Base-by-base conservation (phyloP, 2,888 invertebrate species). In the Lymantria monacha region DNA sequence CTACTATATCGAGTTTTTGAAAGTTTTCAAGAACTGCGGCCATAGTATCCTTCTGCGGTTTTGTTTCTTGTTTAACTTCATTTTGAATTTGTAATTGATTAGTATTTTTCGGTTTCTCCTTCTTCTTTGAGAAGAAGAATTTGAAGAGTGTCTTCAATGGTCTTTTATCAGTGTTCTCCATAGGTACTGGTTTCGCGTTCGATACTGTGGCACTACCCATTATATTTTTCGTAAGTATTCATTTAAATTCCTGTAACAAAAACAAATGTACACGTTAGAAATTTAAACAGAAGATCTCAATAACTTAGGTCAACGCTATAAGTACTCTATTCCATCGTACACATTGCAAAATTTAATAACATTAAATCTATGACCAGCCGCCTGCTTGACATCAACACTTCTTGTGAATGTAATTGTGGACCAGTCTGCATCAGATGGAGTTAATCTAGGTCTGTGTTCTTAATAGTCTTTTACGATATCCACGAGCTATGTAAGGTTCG, bases 131-230 rank as follows among this genome's bases (percentile, higher is more conserved):
- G 37, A 58, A 53, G 2, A 65, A 30, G 13, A 52, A 60, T 57
- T 62, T 66, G 9, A 80, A 54, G 10, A 81, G 49, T 2, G 69
- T 69, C 57, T 81, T 83, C 1, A 53, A 53, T 0, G 80, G 67
- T 60, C 76, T 83, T 49, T 79, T 85, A 1, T 85, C 81, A 10
- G 58, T 60, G 9, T 75, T 73, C 42, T 77, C 75, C 81, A 85
- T 85, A 67, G 75, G 70, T 60, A 65, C 48, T 42, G 77, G 74
- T 44, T 75, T 74, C 0, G 70, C 62, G 51, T 70, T 70, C 0
- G 65, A 46, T 31, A 69, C 64, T 59, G 72, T 81, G 0, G 83
- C 72, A 63, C 80, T 83, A 43, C 81, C 85, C 86, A 87, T 86
- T 63, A 22, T 22, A 22, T 22, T 22, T 22, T 22, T 5, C 22